A percentile compares a stretch with the other conserved stretches of the same genome.
Evolutionary conservation across 2,888 invertebrate genomes (phyloP).

Genomic region (Cerastis leucographa): DNA sequence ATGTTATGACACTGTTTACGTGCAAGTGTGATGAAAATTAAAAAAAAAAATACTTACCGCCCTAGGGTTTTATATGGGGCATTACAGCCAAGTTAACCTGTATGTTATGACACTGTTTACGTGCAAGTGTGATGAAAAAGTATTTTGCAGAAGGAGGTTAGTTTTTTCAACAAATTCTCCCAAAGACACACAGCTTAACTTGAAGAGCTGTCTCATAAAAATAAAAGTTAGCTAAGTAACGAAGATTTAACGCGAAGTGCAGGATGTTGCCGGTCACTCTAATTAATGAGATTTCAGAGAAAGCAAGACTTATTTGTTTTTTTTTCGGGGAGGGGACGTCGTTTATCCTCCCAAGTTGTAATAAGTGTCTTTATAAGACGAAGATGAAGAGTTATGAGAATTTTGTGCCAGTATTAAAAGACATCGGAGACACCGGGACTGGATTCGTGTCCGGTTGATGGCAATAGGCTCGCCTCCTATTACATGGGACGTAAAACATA

Average conservation of each 20-base stretch:
- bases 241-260: conserved; percentile 44
- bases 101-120: no score
- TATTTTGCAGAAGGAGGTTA: no score
- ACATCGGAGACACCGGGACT: no score
- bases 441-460: no score
- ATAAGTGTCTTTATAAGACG: conserved; percentile 17
- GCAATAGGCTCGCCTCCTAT: no score
- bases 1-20: no score
- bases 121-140: no score
- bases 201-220: conserved; percentile 49
- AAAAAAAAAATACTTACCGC: no score
- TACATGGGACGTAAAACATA: no score
- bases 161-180: conserved; percentile 37
- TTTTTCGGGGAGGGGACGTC: conserved; percentile 6
- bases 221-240: conserved; percentile 51
- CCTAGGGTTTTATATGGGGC: no score
- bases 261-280: conserved; percentile 35
- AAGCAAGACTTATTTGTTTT: conserved; percentile 34
- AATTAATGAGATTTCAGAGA: conserved; percentile 51
- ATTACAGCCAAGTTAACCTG: no score
- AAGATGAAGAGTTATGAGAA: conserved; percentile 35
- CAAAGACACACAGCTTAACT: neutral
- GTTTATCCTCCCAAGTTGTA: conserved; percentile 28
- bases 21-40: no score
- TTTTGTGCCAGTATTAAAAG: conserved; percentile 3